phyloP scores from a whole-genome alignment of 2,113 vertebrate genomes.

The Triplophysa siluroides region DNA sequence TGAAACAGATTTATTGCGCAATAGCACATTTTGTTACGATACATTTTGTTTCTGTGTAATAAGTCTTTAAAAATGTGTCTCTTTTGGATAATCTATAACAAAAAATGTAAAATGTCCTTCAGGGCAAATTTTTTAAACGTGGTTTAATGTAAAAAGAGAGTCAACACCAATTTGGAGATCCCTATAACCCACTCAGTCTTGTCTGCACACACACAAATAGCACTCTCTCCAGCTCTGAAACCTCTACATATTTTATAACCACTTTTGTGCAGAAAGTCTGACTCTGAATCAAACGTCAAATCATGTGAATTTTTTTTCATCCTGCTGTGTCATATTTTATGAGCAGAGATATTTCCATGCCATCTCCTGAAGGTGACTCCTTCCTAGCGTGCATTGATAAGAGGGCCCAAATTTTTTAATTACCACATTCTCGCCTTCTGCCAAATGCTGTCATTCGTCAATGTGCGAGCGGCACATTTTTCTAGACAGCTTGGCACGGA shows the following conservation, averaged over 20 bases:
- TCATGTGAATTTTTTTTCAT: conserved; percentile 46
- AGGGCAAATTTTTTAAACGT: background rate
- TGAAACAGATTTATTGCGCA: background rate
- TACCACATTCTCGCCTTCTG: conserved; percentile 34
- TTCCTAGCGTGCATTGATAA: conserved; percentile 31
- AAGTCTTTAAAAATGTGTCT: conserved; percentile 6
- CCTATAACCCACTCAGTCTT: conserved; percentile 26
- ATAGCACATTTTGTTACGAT: conserved; percentile 10
- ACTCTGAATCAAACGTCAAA: conserved; percentile 56
- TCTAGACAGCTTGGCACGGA: conserved; percentile 49
- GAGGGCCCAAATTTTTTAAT: conserved; percentile 45
- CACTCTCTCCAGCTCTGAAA: conserved; percentile 63
- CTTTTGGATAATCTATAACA: background rate
- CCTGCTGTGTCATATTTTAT: conserved; percentile 54
- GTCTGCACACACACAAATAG: conserved; percentile 49
- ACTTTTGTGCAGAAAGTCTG: conserved; percentile 67
- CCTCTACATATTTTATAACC: conserved; percentile 76
- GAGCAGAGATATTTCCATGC: conserved; percentile 45
- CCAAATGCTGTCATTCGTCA: conserved; percentile 58
- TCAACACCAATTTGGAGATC: conserved; percentile 16
- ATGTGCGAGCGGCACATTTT: conserved; percentile 37
- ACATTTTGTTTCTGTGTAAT: conserved; percentile 20
- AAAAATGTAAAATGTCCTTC: background rate
- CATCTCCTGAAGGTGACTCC: conserved; percentile 57
- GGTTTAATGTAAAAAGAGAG: conserved; percentile 14